Evolutionary conservation across 1,140 invertebrate genomes (phyloP), one percentile per base, ranked within the genome.

Genomic region (Coelopa frigida): DNA sequence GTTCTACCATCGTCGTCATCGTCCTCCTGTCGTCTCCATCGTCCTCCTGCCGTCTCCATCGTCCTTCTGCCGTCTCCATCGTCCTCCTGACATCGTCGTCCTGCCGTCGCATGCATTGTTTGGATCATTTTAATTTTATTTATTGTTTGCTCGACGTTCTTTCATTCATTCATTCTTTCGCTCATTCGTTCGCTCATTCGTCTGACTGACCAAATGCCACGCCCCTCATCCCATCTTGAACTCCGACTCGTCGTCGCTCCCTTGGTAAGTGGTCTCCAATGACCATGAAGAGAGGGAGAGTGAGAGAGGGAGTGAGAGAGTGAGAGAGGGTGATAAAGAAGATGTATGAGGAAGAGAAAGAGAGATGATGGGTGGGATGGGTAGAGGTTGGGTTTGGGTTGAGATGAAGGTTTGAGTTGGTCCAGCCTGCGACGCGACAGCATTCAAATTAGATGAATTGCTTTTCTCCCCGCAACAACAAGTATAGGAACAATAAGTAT

Each of bases 121-220:
- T 67, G 63, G 53, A 67, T 67, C 63, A 59, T 63, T 67, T 67
- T 67, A 67, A 67, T 67, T 67, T 67, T 67, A 67, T 67, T 67
- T 67, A 66, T 66, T 67, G 63, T 67, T 59, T 54, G 58, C 59
- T 57, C 63, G 57, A 54, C 53, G 49, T 46, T 51, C 49, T n/a
- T n/a, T n/a, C n/a, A n/a, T n/a, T n/a, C n/a, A n/a, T n/a, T n/a
- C n/a, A n/a, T n/a, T n/a, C n/a, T n/a, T n/a, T n/a, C n/a, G n/a
- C n/a, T n/a, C n/a, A n/a, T n/a, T n/a, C n/a, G n/a, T n/a, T n/a
- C n/a, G n/a, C n/a, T n/a, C n/a, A n/a, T n/a, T n/a, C n/a, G n/a
- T n/a, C n/a, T n/a, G n/a, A n/a, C n/a, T n/a, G n/a, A n/a, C n/a
- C n/a, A n/a, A n/a, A n/a, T 32, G 33, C 41, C 21, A 27, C 18